Base-by-base conservation (phyloP, 2,888 invertebrate species). In the Scaptomyza caliginosa region DNA sequence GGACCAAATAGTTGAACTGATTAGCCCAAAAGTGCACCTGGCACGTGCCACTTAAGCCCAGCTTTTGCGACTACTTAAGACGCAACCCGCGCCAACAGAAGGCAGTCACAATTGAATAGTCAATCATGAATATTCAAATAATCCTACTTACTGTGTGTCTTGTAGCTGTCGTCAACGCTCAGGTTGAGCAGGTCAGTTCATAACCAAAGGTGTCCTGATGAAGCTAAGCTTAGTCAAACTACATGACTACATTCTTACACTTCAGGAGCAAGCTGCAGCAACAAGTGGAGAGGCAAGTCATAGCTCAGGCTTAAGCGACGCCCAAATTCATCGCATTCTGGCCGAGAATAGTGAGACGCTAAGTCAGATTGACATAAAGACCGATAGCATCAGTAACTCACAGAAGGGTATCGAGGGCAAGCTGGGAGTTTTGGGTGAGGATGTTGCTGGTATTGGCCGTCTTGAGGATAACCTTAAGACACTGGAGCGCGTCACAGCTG, bases 341-440 rank as follows among this genome's bases (percentile, higher is more conserved):
- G 49, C 40, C 11, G 43, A 51, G 13, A 70, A 67, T n/a, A 58
- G 28, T 17, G 36, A 60, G n/a, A 24, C 42, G 11, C 45, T 84
- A 0, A 24, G 34, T 0, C 28, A 28, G 3, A 24, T 80, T 11
- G 50, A 72, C 7, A 13, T n/a, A 0, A 60, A 64, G 7, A 48
- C 48, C 0, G n/a, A 21, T 7, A 36, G 23, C 17, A 34, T 81
- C 1, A 54, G 50, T 28, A 45, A 54, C 19, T 21, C 49, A 5
- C 78, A 86, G 16, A 74, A 77, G 43, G 75, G 65, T 11, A 70
- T 86, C 39, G 82, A 86, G 40, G 36, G 38, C 5, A 75, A 84
- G 11, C 13, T 86, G n/a, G 57, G 43, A 8, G 19, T 38, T 1
- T 40, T 77, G 32, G 50, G 55, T 0, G 42, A 54, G 1, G 74